Evolutionary conservation across 2,797 vertebrate species (phyloP), one percentile per base, ranked within the genome.

Genomic region (Clarias laeviceps): DNA sequence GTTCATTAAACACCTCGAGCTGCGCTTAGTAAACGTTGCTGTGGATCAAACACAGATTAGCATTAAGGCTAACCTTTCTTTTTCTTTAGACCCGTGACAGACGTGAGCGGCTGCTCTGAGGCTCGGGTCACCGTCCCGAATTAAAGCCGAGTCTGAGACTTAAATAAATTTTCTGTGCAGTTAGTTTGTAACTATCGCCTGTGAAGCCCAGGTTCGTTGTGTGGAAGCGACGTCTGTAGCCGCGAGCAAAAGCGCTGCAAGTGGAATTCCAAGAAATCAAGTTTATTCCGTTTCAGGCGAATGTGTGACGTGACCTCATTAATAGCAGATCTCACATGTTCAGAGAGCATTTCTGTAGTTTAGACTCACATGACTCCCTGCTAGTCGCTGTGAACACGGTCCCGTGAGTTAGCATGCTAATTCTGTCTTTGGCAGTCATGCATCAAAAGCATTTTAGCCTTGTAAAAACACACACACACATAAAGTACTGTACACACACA

Each of bases 301-400:
- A 27, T 8, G 3, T 50, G n/a, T 50, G 6, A 50, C 2, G 18
- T 29, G 2, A 56, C n/a, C 14, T 6, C 14, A 24, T 72, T 45
- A 50, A 12, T 11, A 50, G 45, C 45, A 9, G 45, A 50, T 50
- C 45, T 50, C 11, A 50, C 11, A 2, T 45, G 12, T 45, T 72
- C 15, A 74, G 17, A 83, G 37, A 74, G 64, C 45, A 27, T 54
- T 73, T 83, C 20, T 0, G n/a, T 37, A 37, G 27, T 65, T 34
- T 56, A n/a, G 73, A 34, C 37, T 50, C 65, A 84, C 88, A 85
- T 80, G 86, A 89, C 82, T 59, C 59, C 45, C 34, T 27, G 45
- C 70, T 74, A 54, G 27, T 27, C n/a, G 14, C 70, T 54, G 72
- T 54, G 72, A 56, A 64, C 54, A 59, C 27, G 1, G 29, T 14